These are phyloP conservation scores for Adelognathus sp. DNA, from an alignment of 2,888 invertebrate species.

Conservation along the genomic window DNA sequence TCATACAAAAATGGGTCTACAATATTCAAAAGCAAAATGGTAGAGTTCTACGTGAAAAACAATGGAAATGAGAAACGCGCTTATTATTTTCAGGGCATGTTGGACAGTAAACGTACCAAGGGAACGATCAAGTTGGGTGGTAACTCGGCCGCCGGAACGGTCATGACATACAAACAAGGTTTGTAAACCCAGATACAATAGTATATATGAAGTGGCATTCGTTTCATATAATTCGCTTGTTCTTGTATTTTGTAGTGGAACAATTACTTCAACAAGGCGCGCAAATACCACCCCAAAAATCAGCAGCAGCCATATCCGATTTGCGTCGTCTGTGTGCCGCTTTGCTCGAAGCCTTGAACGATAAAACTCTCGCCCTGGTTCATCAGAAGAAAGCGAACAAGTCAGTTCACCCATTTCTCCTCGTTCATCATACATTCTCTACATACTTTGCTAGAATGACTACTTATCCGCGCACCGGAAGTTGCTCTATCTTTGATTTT, in stretches of 20 bases:
- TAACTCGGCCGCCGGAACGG: slow-evolving; percentile 85
- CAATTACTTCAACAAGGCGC: slow-evolving; percentile 87
- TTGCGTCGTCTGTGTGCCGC: slow-evolving; percentile 90
- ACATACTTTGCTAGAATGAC: too few species aligned
- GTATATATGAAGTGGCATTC: neutral
- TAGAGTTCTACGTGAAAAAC: neutral
- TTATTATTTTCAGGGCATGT: slow-evolving; percentile 83
- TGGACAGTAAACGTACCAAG: slow-evolving; percentile 88
- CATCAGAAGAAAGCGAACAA: slow-evolving; percentile 93
- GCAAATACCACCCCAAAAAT: slow-evolving; percentile 83
- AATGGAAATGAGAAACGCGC: neutral
- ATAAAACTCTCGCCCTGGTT: slow-evolving; percentile 91
- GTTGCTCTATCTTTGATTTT: too few species aligned
- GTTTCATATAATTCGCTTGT: neutral
- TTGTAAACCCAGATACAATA: neutral
- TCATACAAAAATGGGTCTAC: too few species aligned
- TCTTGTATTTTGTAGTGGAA: slow-evolving; percentile 84
- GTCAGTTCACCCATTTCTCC: slow-evolving; percentile 62
- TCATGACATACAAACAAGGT: slow-evolving; percentile 93
- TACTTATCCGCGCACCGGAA: too few species aligned
- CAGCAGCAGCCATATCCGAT: slow-evolving; percentile 88
- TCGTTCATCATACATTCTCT: too few species aligned
- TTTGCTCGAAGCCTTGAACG: slow-evolving; percentile 91
- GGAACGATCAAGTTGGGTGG: slow-evolving; percentile 87
- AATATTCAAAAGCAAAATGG: too few species aligned